A percentile compares a stretch with the other conserved stretches of the same genome.
Conservation (phyloP, 35 echinoderm and acorn worm genomes). For the Diadema setosum region DNA sequence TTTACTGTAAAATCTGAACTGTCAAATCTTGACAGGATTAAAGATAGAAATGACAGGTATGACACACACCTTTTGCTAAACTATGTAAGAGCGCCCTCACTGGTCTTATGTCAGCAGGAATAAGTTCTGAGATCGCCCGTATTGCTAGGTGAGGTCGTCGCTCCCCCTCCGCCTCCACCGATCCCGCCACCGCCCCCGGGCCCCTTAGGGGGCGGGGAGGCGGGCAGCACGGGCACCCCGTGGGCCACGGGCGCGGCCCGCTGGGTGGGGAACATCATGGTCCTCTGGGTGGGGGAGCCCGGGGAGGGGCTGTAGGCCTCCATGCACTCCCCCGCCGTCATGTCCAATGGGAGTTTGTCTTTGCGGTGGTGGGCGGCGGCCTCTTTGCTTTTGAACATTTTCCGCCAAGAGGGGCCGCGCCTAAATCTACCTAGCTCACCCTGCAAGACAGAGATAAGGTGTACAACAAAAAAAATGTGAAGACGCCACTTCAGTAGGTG, state of each 20-base stretch:
- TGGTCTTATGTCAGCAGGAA: constrained; percentile 73
- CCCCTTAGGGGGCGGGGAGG: not conserved
- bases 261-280: constrained; percentile 40
- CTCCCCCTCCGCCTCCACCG: not conserved
- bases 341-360: constrained; percentile 42
- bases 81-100: not conserved
- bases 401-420: constrained; percentile 89
- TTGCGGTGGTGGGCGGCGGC: constrained; percentile 62
- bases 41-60: not conserved
- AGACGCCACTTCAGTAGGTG: too few species aligned
- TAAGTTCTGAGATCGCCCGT: constrained; percentile 73
- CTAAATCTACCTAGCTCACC: constrained; percentile 82
- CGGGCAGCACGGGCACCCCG: not conserved
- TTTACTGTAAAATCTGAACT: not conserved
- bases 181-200: not conserved
- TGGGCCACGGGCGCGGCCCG: constrained; percentile 16
- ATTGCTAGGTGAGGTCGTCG: not conserved
- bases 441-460: constrained; percentile 47
- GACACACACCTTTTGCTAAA: not conserved
- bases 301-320: constrained; percentile 55
- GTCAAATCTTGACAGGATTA: not conserved
- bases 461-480: too few species aligned
- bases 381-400: constrained; percentile 95
- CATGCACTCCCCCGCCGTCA: constrained; percentile 41
- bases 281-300: constrained; percentile 56